Conservation (phyloP, 2,113 vertebrate genomes). For the Candoia aspera region DNA sequence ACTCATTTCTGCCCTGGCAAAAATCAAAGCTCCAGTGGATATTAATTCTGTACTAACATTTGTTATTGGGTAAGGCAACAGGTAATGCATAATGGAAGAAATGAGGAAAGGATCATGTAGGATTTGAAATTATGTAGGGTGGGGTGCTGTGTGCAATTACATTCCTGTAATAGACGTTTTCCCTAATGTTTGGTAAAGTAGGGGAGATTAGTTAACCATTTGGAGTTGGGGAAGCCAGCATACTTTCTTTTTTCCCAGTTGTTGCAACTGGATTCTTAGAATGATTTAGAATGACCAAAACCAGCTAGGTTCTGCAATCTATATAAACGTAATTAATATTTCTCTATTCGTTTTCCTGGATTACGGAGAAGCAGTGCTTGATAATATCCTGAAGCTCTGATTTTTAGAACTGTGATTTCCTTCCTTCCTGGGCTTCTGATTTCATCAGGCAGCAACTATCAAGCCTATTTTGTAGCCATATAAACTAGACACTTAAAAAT, state of each 20-base stretch:
- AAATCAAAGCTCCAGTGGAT: not conserved
- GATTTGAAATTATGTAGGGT: not conserved
- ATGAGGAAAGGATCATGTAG: not conserved
- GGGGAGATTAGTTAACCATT: not conserved
- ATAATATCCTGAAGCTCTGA: not conserved
- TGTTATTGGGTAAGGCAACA: not conserved
- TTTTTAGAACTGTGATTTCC: not conserved
- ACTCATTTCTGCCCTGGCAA: not conserved
- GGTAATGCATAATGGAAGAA: not conserved
- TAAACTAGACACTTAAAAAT: not conserved
- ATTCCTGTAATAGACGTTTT: not conserved
- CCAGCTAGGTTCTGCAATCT: not conserved
- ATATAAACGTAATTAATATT: not conserved
- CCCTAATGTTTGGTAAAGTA: not conserved
- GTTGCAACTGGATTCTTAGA: not conserved
- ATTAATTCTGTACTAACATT: not conserved
- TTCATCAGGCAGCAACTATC: not conserved
- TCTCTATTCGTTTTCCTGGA: not conserved
- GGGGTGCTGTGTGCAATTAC: not conserved
- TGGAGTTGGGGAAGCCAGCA: not conserved
- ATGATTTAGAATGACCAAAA: not conserved
- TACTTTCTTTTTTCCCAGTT: not conserved
- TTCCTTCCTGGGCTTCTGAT: not conserved
- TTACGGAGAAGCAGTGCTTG: not conserved
- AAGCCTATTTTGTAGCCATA: not conserved